Percentiles rank a stretch among this genome's conserved stretches.
phyloP scores from a whole-genome alignment of 2,888 invertebrate species.

The Caenorhabditis afra region DNA sequence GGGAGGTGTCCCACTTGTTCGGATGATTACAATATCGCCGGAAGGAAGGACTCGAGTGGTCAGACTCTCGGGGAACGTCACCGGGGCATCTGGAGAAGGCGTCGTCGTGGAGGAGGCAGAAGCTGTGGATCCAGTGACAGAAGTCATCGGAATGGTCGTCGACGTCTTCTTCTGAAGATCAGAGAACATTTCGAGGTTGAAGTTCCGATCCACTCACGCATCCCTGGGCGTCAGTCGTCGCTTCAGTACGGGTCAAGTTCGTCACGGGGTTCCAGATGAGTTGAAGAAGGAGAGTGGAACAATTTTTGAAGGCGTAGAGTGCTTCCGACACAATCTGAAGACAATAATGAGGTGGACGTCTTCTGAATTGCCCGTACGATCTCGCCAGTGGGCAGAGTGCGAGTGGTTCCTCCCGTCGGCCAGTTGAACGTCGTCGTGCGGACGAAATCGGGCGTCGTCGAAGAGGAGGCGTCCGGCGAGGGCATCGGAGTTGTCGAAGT shows the following conservation, averaged over 20 bases:
- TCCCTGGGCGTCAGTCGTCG: conserved; percentile 4
- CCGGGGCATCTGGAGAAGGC: neutral
- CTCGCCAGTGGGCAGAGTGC: neutral
- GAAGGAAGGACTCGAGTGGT: neutral
- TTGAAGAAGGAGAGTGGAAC: conserved; percentile 4
- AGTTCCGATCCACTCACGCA: neutral
- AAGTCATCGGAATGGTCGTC: neutral
- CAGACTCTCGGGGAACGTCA: neutral
- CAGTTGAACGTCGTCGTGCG: neutral
- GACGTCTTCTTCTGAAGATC: neutral
- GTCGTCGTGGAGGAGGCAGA: neutral
- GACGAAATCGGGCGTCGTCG: neutral
- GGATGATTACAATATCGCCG: neutral
- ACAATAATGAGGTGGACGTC: neutral
- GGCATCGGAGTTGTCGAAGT: neutral
- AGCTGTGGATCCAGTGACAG: neutral
- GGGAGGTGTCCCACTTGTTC: too few relatives aligned
- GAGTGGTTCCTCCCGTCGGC: conserved; percentile 7
- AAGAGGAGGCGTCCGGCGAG: neutral
- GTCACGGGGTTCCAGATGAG: neutral
- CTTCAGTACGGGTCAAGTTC: neutral
- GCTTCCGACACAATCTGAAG: conserved; percentile 1
- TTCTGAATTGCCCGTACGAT: neutral
- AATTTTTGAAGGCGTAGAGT: conserved; percentile 2
- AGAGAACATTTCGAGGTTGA: too few relatives aligned